Evolutionary conservation across 1,140 invertebrate genomes (phyloP), one percentile per base, ranked within the genome.

Genomic region (Sitophilus oryzae): DNA sequence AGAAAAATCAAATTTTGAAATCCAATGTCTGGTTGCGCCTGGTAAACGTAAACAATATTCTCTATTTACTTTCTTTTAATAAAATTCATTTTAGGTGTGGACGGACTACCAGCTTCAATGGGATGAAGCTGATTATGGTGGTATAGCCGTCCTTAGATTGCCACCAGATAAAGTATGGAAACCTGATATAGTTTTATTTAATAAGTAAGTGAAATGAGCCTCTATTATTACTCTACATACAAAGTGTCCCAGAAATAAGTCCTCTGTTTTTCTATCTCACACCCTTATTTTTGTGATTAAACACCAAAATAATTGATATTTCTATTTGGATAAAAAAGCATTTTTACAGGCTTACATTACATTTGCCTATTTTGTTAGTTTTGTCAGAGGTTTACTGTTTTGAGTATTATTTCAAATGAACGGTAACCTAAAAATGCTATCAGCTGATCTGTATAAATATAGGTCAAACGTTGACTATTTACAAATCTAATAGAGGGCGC

Each of bases 111-210:
- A 98, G 74, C 76, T 99, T 62, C 84, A 86, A 71, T 99, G 96
- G 97, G 92, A 98, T 68, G 92, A 97, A 67, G 89, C 92, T 45
- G 91, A 98, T 73, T 99, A 98, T 69, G 95, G 96, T 42, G 93
- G 94, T 38, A 99, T 99, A 58, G 86, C 86, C 21, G 92, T 96
- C 16, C 81, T 99, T 30, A 83, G 96, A 59, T 82, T 99, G 58
- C 91, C 93, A 18, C 94, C 95, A 16, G 94, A 98, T 73, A 97
- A 98, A 83, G 95, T 99, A 49, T 99, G 96, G 96, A 96, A 96
- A 72, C 96, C 97, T 3, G 97, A 99, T 74, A 97, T 99, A 65
- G 96, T 99, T 23, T 81, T 99, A 34, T 99, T 99, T 74, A 99
- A 99, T 80, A 99, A 99, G 95, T 98, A 81, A 83, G 86, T 82